Evolutionary conservation across 2,888 invertebrate genomes (phyloP).

Genomic region (Byasa hedistus): DNA sequence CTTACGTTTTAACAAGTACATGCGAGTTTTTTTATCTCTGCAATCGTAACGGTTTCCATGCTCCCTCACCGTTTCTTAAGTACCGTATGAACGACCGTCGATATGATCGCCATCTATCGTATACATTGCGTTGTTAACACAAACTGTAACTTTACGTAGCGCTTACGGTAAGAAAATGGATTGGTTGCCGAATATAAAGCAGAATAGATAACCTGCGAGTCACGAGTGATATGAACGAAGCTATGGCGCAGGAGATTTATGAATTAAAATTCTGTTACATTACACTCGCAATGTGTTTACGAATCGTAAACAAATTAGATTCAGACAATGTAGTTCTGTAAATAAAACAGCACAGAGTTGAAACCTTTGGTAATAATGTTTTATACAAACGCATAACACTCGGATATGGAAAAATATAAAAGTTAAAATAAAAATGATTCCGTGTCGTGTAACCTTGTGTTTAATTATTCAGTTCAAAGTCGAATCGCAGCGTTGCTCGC

Average conservation of each 20-base stretch:
- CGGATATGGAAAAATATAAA: neutral
- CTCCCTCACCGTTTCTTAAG: neutral
- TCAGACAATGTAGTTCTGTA: too few species aligned
- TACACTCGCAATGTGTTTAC: neutral
- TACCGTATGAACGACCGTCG: neutral
- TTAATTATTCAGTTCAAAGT: slow-evolving; percentile 23
- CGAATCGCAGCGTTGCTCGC: slow-evolving; percentile 9
- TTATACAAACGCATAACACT: neutral
- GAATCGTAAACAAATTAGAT: neutral
- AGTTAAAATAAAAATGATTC: neutral
- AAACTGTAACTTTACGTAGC: neutral
- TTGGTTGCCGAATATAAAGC: neutral
- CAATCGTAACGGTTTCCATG: slow-evolving; percentile 13
- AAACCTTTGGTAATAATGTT: neutral
- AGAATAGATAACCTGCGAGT: slow-evolving; percentile 11
- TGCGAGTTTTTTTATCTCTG: slow-evolving; percentile 6
- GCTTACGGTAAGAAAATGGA: slow-evolving; percentile 4
- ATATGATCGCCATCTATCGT: neutral
- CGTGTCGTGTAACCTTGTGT: slow-evolving; percentile 10
- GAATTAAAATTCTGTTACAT: slow-evolving; percentile 9
- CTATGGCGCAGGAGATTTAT: neutral
- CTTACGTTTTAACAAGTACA: neutral
- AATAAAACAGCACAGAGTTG: neutral
- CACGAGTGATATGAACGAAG: slow-evolving; percentile 20
- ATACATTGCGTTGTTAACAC: slow-evolving; percentile 5